Evolutionary conservation across 1,140 invertebrate species (phyloP), one percentile per base, ranked within the genome.

Genomic region (Ceratosolen solmsi): DNA sequence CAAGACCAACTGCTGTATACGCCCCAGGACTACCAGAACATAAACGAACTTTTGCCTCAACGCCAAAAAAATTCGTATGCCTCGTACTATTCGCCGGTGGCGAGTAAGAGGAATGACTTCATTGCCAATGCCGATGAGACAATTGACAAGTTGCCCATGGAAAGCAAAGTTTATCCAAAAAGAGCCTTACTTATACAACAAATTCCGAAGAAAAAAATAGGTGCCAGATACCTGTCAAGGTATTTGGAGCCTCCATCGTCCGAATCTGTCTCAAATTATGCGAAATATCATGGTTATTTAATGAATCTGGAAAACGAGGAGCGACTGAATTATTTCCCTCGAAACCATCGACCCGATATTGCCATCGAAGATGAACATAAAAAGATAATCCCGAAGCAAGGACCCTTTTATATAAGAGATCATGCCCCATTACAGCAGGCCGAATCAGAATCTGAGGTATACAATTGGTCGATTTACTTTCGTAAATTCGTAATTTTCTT

Each of bases 401-500:
- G 81, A 11, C 72, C 85, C n/a, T 70, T 65, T 27, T 89, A 89
- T 51, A 79, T 87, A 1, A 85, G 88, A 76, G 89, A 90, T 83
- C 89, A 90, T 81, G 88, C 41, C 7, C 78, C 70, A 17, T 22
- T 49, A 20, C 20, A 60, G 0, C 46, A 56, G n/a, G 13, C 41
- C 17, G 60, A 78, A 15, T 25, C 49, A 1, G 33, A 46, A 41
- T 11, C 51, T 7, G 60, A 78, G 60, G 75, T 78, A 51, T 49
- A 30, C 20, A 1, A 41, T 38, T 76, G 20, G 15, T 27, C n/a
- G 8, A 58, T 1, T 58, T n/a, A 27, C 1, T 2, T 63, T 2
- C 17, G n/a, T 11, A 63, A 2, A 33, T n/a, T n/a, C n/a, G n/a
- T n/a, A n/a, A n/a, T n/a, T n/a, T n/a, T n/a, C n/a, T n/a, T n/a